A percentile compares a stretch with the other conserved stretches of the same genome.
Evolutionary conservation across 1,140 invertebrate species (phyloP).

Genomic region (Leptinotarsa defecta): DNA sequence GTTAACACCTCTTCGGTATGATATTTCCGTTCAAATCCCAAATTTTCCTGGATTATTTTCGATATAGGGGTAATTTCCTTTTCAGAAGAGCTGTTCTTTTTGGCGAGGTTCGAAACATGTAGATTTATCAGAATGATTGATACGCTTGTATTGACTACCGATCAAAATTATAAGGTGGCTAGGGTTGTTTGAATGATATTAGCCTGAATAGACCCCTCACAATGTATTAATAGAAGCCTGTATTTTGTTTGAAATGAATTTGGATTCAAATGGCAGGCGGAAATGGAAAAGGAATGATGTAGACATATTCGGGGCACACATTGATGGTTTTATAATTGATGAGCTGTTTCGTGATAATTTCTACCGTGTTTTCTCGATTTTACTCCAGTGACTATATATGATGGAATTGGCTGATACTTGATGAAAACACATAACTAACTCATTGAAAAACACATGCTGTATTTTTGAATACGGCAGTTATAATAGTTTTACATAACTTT

Average conservation of each 20-base stretch:
- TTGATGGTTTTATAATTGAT: too few relatives aligned
- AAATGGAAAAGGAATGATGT: too few relatives aligned
- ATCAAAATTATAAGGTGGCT: not conserved
- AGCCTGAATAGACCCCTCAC: not conserved
- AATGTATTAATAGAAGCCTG: not conserved
- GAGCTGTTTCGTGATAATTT: too few relatives aligned
- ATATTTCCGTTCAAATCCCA: not conserved
- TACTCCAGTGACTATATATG: too few relatives aligned
- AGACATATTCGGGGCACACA: too few relatives aligned
- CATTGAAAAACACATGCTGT: too few relatives aligned
- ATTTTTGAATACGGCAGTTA: too few relatives aligned
- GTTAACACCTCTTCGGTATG: too few relatives aligned
- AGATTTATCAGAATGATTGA: constrained; percentile 18
- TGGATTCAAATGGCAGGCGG: not conserved
- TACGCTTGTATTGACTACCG: not conserved
- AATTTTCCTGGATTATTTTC: not conserved
- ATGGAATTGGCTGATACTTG: too few relatives aligned
- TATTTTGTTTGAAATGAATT: not conserved
- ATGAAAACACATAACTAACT: too few relatives aligned
- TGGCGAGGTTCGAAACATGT: not conserved
- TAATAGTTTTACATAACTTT: too few relatives aligned
- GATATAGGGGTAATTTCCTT: constrained; percentile 21
- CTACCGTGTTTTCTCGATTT: too few relatives aligned
- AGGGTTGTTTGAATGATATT: not conserved
- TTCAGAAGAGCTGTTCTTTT: constrained; percentile 14